These are phyloP conservation scores for Percopsis transmontana DNA, from an alignment of 2,113 vertebrate genomes.

Conservation along the genomic window DNA sequence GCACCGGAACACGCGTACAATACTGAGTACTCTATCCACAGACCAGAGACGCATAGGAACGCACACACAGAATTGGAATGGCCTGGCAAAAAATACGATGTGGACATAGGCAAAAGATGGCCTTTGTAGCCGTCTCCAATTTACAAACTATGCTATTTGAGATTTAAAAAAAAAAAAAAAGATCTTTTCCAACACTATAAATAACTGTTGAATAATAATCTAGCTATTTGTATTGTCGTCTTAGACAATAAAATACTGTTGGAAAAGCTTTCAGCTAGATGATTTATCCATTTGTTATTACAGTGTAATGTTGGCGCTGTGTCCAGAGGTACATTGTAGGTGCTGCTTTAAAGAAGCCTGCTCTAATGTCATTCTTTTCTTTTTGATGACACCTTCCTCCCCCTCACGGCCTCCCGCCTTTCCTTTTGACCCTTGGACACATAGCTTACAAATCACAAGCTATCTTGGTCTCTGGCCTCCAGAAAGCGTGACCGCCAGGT, in stretches of 20 bases:
- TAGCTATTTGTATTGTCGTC: slow-evolving; percentile 13
- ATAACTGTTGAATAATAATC: not conserved
- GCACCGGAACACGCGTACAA: not conserved
- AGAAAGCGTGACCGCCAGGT: slow-evolving; percentile 85
- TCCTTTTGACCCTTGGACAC: slow-evolving; percentile 65
- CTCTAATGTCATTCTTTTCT: slow-evolving; percentile 80
- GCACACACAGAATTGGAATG: not conserved
- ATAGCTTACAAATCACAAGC: slow-evolving; percentile 85
- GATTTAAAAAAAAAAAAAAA: slow-evolving; percentile 5
- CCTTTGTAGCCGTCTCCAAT: not conserved
- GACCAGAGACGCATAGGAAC: not conserved
- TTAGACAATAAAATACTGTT: slow-evolving; percentile 23
- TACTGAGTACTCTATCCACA: slow-evolving; percentile 24
- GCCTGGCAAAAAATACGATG: not conserved
- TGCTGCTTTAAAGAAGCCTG: slow-evolving; percentile 62
- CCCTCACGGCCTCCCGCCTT: slow-evolving; percentile 62
- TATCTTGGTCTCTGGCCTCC: slow-evolving; percentile 81
- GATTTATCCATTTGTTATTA: slow-evolving; percentile 14
- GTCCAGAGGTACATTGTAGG: slow-evolving; percentile 59
- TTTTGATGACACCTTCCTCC: slow-evolving; percentile 75
- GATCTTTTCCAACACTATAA: not conserved
- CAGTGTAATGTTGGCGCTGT: slow-evolving; percentile 52
- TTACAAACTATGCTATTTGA: not conserved
- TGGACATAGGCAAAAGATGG: slow-evolving; percentile 7
- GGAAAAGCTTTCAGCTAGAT: slow-evolving; percentile 13